Conservation (phyloP, 2,797 vertebrate genomes). For the Chaetodon trifasciatus region DNA sequence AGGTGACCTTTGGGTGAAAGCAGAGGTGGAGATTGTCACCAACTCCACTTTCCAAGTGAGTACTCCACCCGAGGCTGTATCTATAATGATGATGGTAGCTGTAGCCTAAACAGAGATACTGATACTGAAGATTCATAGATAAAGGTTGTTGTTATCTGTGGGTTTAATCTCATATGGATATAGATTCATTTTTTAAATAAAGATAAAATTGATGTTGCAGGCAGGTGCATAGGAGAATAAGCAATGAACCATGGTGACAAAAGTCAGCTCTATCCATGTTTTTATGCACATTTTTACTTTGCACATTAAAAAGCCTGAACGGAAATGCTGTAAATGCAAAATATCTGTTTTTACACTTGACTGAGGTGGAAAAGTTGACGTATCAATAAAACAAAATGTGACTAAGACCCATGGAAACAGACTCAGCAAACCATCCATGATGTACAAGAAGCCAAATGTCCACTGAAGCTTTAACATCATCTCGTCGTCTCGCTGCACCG, state of each 20-base stretch:
- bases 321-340: too few species aligned
- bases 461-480: too few species aligned
- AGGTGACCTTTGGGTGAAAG: constrained; percentile 91
- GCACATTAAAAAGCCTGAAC: too few species aligned
- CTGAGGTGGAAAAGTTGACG: too few species aligned
- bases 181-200: not conserved
- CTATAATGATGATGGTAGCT: too few species aligned
- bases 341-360: too few species aligned
- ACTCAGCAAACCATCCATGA: too few species aligned
- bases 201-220: not conserved
- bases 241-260: not conserved
- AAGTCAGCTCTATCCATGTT: not conserved
- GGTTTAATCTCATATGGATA: not conserved
- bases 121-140: not conserved
- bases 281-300: not conserved
- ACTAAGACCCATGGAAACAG: too few species aligned
- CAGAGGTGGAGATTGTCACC: constrained; percentile 85
- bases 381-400: too few species aligned
- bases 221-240: not conserved
- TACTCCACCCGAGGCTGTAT: not conserved
- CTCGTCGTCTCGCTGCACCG: too few species aligned
- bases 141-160: not conserved
- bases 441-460: too few species aligned
- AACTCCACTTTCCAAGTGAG: constrained; percentile 84
- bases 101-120: not conserved